These are phyloP conservation scores for Dendronephthya gigantea DNA, from an alignment of 64 coral and sea anemone genomes.

Conservation along the genomic window DNA sequence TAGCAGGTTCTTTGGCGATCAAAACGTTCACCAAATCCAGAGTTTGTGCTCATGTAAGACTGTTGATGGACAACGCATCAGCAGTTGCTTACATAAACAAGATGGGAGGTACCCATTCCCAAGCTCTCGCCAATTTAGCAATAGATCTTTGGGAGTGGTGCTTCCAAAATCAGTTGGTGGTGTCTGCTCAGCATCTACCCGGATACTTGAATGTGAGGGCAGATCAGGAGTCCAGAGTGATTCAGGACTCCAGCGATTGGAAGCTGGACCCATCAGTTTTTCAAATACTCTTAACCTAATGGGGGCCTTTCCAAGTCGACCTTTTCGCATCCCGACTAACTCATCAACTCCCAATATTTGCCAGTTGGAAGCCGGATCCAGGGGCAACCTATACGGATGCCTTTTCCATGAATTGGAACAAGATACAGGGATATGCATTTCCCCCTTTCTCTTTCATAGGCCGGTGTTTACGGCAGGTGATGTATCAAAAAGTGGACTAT, in stretches of 20 bases:
- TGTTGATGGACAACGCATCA: background rate
- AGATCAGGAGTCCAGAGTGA: conserved; percentile 1
- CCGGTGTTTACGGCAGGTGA: too few species aligned
- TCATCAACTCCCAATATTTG: background rate
- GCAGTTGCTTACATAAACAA: background rate
- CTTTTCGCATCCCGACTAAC: background rate
- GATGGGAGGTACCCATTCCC: background rate
- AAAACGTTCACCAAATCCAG: conserved; percentile 3
- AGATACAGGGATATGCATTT: too few species aligned
- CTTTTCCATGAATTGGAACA: too few species aligned
- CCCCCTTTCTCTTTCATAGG: too few species aligned
- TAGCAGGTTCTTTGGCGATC: too few species aligned
- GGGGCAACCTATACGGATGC: too few species aligned
- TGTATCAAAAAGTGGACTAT: background rate
- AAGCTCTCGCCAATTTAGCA: background rate
- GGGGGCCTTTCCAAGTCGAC: background rate
- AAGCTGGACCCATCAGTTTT: background rate
- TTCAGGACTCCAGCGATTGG: background rate
- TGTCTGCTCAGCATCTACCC: background rate
- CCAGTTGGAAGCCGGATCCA: conserved; percentile 2
- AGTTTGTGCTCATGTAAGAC: background rate
- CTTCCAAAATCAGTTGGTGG: background rate
- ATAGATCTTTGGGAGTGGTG: background rate
- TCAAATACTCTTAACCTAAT: background rate
- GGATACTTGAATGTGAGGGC: background rate